Evolutionary conservation across 2,797 vertebrate species (phyloP).

Genomic region (Paguma larvata): DNA sequence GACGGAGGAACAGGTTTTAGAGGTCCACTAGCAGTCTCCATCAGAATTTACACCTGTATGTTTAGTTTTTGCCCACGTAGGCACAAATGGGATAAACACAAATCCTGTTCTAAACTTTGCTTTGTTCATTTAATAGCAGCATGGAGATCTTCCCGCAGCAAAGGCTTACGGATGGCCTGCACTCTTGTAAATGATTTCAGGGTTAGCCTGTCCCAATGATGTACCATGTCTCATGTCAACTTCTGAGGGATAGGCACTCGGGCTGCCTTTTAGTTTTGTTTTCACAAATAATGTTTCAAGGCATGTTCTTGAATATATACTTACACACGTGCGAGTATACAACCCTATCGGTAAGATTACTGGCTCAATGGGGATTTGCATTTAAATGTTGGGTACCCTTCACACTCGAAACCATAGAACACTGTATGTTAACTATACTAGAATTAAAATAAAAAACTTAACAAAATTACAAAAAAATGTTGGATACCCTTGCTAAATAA

Average conservation of each 20-base stretch:
- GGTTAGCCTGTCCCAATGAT: background rate
- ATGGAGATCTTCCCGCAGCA: background rate
- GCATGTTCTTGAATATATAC: background rate
- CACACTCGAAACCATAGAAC: no score
- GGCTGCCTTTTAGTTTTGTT: background rate
- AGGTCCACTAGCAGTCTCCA: background rate
- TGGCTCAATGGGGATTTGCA: no score
- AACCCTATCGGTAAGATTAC: background rate
- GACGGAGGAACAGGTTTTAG: background rate
- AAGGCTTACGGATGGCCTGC: background rate
- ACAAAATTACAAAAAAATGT: background rate
- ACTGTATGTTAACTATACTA: no score
- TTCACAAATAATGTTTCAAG: background rate
- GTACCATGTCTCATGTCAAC: background rate
- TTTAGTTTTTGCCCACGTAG: background rate
- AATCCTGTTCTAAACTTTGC: background rate
- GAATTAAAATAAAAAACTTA: no score
- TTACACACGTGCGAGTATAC: no score
- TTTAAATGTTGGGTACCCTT: no score
- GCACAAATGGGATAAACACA: background rate
- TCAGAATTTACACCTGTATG: background rate
- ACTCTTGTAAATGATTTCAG: background rate
- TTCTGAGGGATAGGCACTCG: background rate
- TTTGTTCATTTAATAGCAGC: background rate
- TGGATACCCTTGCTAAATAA: background rate